phyloP scores from a whole-genome alignment of 1,140 invertebrate species.

The Luehdorfia chinensis region DNA sequence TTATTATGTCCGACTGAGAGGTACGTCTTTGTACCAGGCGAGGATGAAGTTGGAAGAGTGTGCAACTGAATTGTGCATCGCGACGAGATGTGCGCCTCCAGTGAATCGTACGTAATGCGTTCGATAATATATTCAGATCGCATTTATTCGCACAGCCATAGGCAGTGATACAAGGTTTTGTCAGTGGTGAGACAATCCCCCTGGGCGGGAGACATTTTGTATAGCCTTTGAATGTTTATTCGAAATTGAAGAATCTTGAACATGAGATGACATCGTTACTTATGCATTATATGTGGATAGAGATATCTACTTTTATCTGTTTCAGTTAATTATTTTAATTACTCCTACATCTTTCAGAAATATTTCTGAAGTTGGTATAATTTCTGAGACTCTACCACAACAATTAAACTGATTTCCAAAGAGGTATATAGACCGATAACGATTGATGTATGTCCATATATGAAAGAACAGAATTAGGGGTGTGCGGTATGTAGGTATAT shows the following conservation, averaged over 20 bases:
- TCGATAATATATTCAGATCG: slow-evolving; percentile 69
- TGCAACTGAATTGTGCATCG: slow-evolving; percentile 55
- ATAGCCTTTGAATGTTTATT: slow-evolving; percentile 37
- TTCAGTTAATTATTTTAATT: no score
- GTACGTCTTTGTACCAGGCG: slow-evolving; percentile 34
- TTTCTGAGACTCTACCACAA: no score
- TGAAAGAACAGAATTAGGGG: no score
- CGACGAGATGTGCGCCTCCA: slow-evolving; percentile 45
- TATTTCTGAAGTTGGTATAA: no score
- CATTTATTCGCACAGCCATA: slow-evolving; percentile 61
- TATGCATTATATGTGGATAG: no score
- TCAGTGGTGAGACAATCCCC: slow-evolving; percentile 54
- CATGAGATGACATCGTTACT: no score
- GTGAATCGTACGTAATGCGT: slow-evolving; percentile 62
- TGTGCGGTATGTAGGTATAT: no score
- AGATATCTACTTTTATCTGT: no score
- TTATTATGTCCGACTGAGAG: slow-evolving; percentile 4
- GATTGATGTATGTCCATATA: no score
- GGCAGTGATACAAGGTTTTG: slow-evolving; percentile 64
- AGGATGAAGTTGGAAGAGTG: slow-evolving; percentile 55
- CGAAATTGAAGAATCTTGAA: slow-evolving; percentile 2
- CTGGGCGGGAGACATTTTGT: slow-evolving; percentile 38
- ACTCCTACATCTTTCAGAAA: no score
- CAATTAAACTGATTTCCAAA: no score
- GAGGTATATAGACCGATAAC: no score